phyloP scores from a whole-genome alignment of 1,140 invertebrate genomes.

The Chymomyza costata region DNA sequence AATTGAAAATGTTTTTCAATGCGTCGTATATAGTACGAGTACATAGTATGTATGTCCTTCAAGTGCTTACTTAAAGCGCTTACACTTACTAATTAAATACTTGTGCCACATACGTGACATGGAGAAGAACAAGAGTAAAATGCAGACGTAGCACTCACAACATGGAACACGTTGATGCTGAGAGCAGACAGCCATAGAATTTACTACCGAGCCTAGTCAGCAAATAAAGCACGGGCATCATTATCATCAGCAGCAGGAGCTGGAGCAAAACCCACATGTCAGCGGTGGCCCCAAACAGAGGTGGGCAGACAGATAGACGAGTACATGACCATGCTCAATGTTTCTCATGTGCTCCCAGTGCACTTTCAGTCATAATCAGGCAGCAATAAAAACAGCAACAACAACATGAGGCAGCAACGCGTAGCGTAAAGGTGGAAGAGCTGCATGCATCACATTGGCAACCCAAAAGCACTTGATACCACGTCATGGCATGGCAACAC shows the following conservation, averaged over 20 bases:
- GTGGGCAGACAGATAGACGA: no score
- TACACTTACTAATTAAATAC: constrained; percentile 53
- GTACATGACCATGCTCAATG: constrained; percentile 53
- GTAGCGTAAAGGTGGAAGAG: constrained; percentile 25
- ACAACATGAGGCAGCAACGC: no score
- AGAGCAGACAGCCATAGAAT: constrained; percentile 3
- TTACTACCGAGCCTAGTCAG: constrained; percentile 42
- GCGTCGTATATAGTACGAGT: no score
- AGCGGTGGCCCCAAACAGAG: constrained; percentile 7
- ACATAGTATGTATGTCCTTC: no score
- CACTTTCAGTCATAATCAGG: constrained; percentile 39
- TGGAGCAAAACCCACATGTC: constrained; percentile 35
- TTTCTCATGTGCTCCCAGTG: constrained; percentile 14
- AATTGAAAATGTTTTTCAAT: constrained; percentile 3
- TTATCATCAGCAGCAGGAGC: constrained; percentile 33
- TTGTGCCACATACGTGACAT: constrained; percentile 51
- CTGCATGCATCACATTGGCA: constrained; percentile 16
- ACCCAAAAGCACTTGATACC: constrained; percentile 15
- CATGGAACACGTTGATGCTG: neutral
- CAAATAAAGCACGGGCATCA: constrained; percentile 49
- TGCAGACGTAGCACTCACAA: constrained; percentile 20
- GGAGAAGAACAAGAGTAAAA: constrained; percentile 27
- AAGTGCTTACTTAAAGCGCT: constrained; percentile 46
- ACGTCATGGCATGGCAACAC: constrained; percentile 1
- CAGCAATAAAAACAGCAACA: no score